phyloP scores from a whole-genome alignment of 2,888 invertebrate species.

The Melipona beecheii region DNA sequence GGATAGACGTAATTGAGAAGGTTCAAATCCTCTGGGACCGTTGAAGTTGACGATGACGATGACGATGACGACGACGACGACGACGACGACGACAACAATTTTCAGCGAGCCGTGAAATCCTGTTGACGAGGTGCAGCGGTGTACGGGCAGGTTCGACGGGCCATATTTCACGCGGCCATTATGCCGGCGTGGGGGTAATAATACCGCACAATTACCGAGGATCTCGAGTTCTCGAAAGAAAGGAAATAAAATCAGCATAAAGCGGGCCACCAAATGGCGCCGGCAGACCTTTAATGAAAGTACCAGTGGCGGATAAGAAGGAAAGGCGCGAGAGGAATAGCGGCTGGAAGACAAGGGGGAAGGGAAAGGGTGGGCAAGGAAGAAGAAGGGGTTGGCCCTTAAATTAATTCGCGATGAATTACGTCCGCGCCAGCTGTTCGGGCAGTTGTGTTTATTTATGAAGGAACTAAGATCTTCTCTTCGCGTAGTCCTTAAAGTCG shows the following conservation, averaged over 20 bases:
- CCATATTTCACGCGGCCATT: slow-evolving; percentile 80
- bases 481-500: slow-evolving; percentile 70
- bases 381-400: slow-evolving; percentile 75
- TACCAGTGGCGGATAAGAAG: slow-evolving; percentile 75
- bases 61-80: no score
- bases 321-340: slow-evolving; percentile 57
- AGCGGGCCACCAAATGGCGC: slow-evolving; percentile 83
- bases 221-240: slow-evolving; percentile 83
- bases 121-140: slow-evolving; percentile 63
- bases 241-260: slow-evolving; percentile 84
- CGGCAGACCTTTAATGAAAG: slow-evolving; percentile 84
- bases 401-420: slow-evolving; percentile 85
- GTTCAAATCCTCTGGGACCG: background rate
- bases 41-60: background rate
- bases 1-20: background rate
- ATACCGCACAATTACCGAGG: slow-evolving; percentile 82
- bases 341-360: slow-evolving; percentile 1
- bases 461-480: slow-evolving; percentile 81
- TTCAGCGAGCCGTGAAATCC: slow-evolving; percentile 70
- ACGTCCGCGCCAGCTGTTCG: slow-evolving; percentile 84
- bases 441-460: slow-evolving; percentile 84
- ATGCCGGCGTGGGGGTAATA: slow-evolving; percentile 78
- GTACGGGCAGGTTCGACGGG: slow-evolving; percentile 73
- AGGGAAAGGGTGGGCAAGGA: background rate
- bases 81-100: slow-evolving; percentile 39